Base-by-base conservation (phyloP, 2,113 vertebrate species). In the Grantiella picta region DNA sequence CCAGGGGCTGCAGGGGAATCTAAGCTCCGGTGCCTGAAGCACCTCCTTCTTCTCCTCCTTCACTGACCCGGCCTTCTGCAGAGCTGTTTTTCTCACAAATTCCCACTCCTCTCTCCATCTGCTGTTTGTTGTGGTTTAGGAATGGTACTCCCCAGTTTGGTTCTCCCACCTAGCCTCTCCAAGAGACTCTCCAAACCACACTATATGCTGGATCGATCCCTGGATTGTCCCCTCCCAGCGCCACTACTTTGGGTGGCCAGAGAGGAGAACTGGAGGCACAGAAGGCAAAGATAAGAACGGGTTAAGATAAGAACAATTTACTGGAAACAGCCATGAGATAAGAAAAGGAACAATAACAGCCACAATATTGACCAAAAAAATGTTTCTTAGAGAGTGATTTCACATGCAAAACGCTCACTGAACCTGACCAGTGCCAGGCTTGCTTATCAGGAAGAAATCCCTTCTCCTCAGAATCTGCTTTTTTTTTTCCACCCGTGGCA, bases 401-500 rank as follows among this genome's bases (percentile, higher is more conserved):
- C 44, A 24, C 8, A 5, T 21, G 9, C 33, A 45, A 4, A 44
- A 60, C 7, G 6, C 60, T 59, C 19, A 11, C 8, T 24, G 28
- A 73, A 36, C 44, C 12, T 52, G 27, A 52, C n/a, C 15, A 69
- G 45, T 69, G 20, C 6, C 21, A 79, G 29, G 20, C 10, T 63
- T 87, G 40, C 29, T 71, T 14, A 5, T 25, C 13, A 29, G 24
- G 17, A 63, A 49, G n/a, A 17, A 79, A 10, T 10, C 7, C 12
- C 14, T 80, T 72, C 27, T 76, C 21, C 44, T 59, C 44, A 36
- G 33, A 73, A 44, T 36, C 20, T 10, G 4, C 8, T 5, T 57
- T 60, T 36, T 5, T 57, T 60, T 36, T 52, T 15, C 23, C 10
- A 65, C 15, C 8, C 4, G 0, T 0, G 31, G 7, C 33, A n/a